phyloP scores from a whole-genome alignment of 2,797 vertebrate species.

The Eulemur coronatus region DNA sequence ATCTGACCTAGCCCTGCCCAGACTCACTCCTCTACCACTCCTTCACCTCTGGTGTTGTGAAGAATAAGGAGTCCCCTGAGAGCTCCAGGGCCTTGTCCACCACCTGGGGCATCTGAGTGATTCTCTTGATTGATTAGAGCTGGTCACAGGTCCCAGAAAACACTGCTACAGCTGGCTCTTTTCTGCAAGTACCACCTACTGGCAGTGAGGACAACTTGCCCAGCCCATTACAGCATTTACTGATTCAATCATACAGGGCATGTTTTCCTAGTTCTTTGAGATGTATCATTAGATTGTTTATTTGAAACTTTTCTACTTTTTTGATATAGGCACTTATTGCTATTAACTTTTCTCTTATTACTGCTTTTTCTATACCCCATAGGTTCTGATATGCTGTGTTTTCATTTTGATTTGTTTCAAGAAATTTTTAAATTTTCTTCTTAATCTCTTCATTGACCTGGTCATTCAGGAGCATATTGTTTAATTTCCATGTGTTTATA shows the following conservation, averaged over 20 bases:
- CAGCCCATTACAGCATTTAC: not conserved
- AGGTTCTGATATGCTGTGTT: not conserved
- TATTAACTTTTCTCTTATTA: not conserved
- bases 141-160: not conserved
- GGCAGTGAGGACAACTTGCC: not conserved
- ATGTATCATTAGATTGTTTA: not conserved
- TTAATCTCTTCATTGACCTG: not conserved
- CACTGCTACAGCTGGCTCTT: not conserved
- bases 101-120: not conserved
- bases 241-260: not conserved
- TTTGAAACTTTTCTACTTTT: not conserved
- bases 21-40: not conserved
- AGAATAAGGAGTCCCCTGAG: not conserved
- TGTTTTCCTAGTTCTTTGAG: not conserved
- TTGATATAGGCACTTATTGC: not conserved
- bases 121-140: not conserved
- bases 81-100: not conserved
- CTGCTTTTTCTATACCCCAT: not conserved
- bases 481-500: not conserved
- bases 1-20: not conserved
- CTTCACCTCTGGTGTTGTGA: not conserved
- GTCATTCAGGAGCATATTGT: not conserved
- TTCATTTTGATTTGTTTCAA: not conserved
- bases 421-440: not conserved
- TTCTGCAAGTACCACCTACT: not conserved